Conservation (phyloP, 2,797 vertebrate species). For the Eremophila alpestris region DNA sequence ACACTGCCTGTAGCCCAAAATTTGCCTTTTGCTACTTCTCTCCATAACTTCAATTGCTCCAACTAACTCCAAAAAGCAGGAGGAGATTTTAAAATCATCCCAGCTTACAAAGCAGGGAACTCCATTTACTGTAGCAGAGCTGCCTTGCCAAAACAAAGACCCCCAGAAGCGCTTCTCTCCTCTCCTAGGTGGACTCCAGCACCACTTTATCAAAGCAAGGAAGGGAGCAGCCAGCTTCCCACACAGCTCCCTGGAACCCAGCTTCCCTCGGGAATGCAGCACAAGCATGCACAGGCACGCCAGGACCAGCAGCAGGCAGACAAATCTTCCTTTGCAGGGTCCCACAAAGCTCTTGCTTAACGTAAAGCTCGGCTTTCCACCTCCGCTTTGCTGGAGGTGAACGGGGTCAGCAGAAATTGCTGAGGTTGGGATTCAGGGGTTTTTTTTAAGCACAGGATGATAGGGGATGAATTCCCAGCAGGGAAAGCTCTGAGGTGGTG, state of each 20-base stretch:
- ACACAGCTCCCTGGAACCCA: background rate
- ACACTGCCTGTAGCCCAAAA: background rate
- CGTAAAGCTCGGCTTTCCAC: background rate
- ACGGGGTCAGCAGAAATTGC: background rate
- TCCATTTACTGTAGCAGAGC: background rate
- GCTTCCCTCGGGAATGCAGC: background rate
- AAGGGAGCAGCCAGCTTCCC: background rate
- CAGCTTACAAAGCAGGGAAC: background rate
- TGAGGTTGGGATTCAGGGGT: background rate
- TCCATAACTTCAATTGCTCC: background rate
- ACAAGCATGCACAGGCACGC: background rate
- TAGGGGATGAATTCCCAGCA: background rate
- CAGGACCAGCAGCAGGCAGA: background rate
- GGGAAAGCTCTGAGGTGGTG: background rate
- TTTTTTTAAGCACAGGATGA: background rate
- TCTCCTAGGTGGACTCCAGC: background rate
- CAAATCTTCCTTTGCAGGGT: constrained; percentile 4
- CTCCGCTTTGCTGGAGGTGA: background rate
- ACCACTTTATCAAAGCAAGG: background rate
- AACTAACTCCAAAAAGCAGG: background rate
- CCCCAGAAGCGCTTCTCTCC: background rate
- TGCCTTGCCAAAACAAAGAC: background rate
- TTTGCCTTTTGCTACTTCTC: background rate
- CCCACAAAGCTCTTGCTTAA: background rate
- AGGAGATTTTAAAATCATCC: background rate